phyloP scores from a whole-genome alignment of 2,888 invertebrate species.

The Drosophila vallismaia region DNA sequence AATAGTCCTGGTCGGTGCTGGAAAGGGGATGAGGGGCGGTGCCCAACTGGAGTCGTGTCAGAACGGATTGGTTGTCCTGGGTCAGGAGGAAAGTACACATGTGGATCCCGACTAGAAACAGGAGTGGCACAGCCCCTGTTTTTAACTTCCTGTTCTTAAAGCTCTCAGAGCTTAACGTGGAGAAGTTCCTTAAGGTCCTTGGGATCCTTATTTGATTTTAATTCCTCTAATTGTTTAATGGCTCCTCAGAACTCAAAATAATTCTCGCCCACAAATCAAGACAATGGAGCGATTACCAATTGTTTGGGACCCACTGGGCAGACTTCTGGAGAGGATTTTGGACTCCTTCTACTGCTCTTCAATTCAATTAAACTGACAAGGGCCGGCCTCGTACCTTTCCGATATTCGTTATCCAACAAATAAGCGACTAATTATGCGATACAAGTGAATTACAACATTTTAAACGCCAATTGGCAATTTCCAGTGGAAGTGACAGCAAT shows the following conservation, averaged over 20 bases:
- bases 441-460: constrained; percentile 58
- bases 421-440: constrained; percentile 48
- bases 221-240: neutral
- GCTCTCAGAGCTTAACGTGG: neutral
- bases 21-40: constrained; percentile 35
- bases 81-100: constrained; percentile 52
- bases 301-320: neutral
- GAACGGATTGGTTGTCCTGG: constrained; percentile 55
- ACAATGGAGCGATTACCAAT: constrained; percentile 21
- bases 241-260: neutral
- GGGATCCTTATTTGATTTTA: neutral
- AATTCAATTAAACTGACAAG: constrained; percentile 61
- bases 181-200: too few relatives aligned
- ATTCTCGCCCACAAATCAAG: constrained; percentile 6
- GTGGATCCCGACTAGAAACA: constrained; percentile 40
- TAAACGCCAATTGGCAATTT: constrained; percentile 46
- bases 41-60: constrained; percentile 71
- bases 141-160: constrained; percentile 1
- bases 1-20: constrained; percentile 59
- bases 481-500: constrained; percentile 56
- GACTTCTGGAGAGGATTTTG: neutral
- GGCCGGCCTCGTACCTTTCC: constrained; percentile 27
- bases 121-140: neutral
- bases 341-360: constrained; percentile 5
- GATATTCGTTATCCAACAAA: constrained; percentile 33